Conservation (phyloP, 1,140 invertebrate species). For the Pemphigus obesinymphae region DNA sequence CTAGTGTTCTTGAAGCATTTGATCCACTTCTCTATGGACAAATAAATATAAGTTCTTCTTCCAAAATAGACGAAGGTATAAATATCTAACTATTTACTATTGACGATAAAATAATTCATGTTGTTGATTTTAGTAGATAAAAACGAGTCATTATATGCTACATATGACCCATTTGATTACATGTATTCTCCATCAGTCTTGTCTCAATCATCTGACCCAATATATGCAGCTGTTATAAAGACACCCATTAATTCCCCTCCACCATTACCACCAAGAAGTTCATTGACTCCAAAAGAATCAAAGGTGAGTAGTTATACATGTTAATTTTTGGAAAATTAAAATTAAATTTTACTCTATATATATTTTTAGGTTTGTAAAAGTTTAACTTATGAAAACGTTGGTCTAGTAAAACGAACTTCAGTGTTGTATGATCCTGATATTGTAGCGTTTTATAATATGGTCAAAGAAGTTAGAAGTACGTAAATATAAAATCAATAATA, state of each 20-base stretch:
- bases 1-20: constrained; percentile 70
- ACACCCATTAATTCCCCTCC: constrained; percentile 58
- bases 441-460: constrained; percentile 73
- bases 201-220: constrained; percentile 68
- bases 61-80: constrained; percentile 24
- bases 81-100: neutral
- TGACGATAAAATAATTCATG: neutral
- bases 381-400: constrained; percentile 61
- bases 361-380: constrained; percentile 52
- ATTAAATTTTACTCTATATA: constrained; percentile 49
- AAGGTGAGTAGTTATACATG: neutral
- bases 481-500: no score
- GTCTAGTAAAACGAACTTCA: constrained; percentile 59
- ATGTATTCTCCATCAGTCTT: constrained; percentile 58
- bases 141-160: constrained; percentile 62
- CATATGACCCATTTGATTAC: constrained; percentile 81
- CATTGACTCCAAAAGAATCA: constrained; percentile 24
- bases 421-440: constrained; percentile 67
- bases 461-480: constrained; percentile 67
- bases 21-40: constrained; percentile 63
- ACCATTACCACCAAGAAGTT: constrained; percentile 47
- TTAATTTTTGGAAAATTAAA: constrained; percentile 13
- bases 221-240: constrained; percentile 64
- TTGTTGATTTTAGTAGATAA: constrained; percentile 1
- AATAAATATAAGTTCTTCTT: neutral